A percentile compares a stretch with the other conserved stretches of the same genome.
Evolutionary conservation across 2,888 invertebrate genomes (phyloP).

Genomic region (Nemoura dubitans): DNA sequence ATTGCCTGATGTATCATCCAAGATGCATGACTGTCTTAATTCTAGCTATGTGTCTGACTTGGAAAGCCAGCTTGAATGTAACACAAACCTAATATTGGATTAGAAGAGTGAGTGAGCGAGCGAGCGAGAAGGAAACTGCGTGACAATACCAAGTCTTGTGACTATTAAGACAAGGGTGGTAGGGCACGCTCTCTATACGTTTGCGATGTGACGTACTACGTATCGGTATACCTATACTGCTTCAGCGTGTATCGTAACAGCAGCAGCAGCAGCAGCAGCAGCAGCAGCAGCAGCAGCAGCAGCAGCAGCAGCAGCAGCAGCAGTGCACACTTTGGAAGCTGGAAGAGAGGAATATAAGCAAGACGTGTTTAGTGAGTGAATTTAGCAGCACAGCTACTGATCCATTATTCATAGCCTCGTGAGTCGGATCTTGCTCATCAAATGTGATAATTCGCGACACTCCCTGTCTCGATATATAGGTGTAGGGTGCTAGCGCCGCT

Average conservation of each 20-base stretch:
- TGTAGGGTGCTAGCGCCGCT: not conserved
- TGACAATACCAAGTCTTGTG: conserved; percentile 7
- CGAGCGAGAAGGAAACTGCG: not conserved
- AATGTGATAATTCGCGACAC: conserved; percentile 47
- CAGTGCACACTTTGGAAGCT: not conserved
- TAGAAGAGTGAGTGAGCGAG: not conserved
- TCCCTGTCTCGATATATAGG: conserved; percentile 33
- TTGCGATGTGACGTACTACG: not conserved
- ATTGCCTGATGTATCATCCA: not conserved
- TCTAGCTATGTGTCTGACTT: not conserved
- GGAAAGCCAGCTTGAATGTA: conserved; percentile 19
- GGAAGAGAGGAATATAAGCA: conserved; percentile 7
- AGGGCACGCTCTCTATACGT: not conserved
- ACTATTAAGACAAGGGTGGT: not conserved
- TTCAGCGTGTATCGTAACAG: too few relatives aligned
- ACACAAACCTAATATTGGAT: conserved; percentile 26
- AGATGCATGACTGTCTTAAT: conserved; percentile 7
- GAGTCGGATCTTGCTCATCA: conserved; percentile 43
- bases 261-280: too few relatives aligned
- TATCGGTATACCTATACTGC: too few relatives aligned
- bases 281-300: too few relatives aligned
- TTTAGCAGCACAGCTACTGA: conserved; percentile 7
- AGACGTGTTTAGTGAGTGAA: conserved; percentile 1
- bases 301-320: not conserved
- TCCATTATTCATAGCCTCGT: conserved; percentile 45